Base-by-base conservation (phyloP, 2,113 vertebrate species). In the Thermophis baileyi region DNA sequence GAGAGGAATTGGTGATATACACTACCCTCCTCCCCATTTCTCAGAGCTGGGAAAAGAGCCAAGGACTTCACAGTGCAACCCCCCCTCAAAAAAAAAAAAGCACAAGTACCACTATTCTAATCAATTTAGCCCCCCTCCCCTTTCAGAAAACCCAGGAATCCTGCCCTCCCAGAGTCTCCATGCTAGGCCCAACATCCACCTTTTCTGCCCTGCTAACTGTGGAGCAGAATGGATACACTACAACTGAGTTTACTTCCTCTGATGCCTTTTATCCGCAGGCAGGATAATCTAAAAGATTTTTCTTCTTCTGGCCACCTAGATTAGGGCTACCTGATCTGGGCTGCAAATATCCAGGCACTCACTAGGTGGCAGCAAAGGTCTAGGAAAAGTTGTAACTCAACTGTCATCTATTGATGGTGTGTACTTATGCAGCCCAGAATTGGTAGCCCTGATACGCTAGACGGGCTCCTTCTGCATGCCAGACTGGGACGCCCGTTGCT, bases 1-100 rank as follows among this genome's bases (percentile, higher is more conserved):
- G 53, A 86, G 91, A 93, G 55, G 88, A 93, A 89, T 90, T 57
- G 14, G 81, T 22, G 81, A 91, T 12, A 22, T 63, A 93, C 60
- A 90, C 90, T 50, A 93, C 40, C 40, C 92, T 27, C 47, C 51
- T 69, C 49, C 16, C 63, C n/a, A 24, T 30, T 91, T 89, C 50
- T 85, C 57, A 74, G 55, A 93, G 74, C 89, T 90, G 92, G 92
- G 74, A 69, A 60, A 91, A 92, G 85, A 69, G 87, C 90, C 74
- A 14, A 0, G 63, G 20, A 90, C n/a, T 89, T 93, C 87, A 87
- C 51, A 49, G 74, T 85, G 44, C 27, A 35, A 47, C 55, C 27
- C 55, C 74, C 88, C 35, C 18, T 2, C 46, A 27, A 54, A 9
- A n/a, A 89, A 51, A 27, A 54, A 9, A n/a, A 89, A 51, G 12